Evolutionary conservation across 2,113 vertebrate genomes (phyloP).

Genomic region (Rhinolophus sinicus): DNA sequence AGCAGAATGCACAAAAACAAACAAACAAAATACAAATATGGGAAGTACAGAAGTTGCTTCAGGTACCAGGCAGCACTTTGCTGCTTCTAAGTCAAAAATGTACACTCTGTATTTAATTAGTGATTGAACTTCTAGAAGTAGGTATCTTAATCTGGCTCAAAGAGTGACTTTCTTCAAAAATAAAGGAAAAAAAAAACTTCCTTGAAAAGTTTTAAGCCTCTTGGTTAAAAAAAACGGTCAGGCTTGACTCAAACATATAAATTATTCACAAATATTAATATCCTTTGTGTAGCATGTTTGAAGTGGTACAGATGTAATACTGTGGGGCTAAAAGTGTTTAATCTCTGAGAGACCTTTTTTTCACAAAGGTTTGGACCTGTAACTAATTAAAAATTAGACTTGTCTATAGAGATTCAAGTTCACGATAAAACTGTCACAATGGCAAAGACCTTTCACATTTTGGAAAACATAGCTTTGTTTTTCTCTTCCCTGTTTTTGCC

Average conservation of each 20-base stretch:
- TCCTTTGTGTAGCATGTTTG: slow-evolving; percentile 35
- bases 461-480: slow-evolving; percentile 65
- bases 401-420: slow-evolving; percentile 46
- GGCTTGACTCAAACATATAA: slow-evolving; percentile 40
- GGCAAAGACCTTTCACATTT: slow-evolving; percentile 53
- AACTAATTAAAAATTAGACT: slow-evolving; percentile 66
- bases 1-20: slow-evolving; percentile 71
- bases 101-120: slow-evolving; percentile 70
- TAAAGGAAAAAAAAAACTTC: not conserved
- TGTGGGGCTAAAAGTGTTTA: slow-evolving; percentile 15
- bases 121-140: slow-evolving; percentile 57
- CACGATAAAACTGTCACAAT: slow-evolving; percentile 56
- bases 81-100: slow-evolving; percentile 66
- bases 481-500: slow-evolving; percentile 63
- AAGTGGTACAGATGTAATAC: slow-evolving; percentile 27
- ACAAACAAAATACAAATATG: slow-evolving; percentile 74
- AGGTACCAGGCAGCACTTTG: slow-evolving; percentile 48
- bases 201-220: slow-evolving; percentile 31
- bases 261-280: slow-evolving; percentile 50
- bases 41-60: slow-evolving; percentile 49
- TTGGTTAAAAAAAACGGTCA: slow-evolving; percentile 40
- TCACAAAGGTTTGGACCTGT: slow-evolving; percentile 20
- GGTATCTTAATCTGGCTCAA: slow-evolving; percentile 66
- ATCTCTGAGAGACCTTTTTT: not conserved
- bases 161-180: slow-evolving; percentile 43